These are phyloP conservation scores for Taenioides sp. DNA, from an alignment of 2,797 vertebrate species.

Conservation along the genomic window DNA sequence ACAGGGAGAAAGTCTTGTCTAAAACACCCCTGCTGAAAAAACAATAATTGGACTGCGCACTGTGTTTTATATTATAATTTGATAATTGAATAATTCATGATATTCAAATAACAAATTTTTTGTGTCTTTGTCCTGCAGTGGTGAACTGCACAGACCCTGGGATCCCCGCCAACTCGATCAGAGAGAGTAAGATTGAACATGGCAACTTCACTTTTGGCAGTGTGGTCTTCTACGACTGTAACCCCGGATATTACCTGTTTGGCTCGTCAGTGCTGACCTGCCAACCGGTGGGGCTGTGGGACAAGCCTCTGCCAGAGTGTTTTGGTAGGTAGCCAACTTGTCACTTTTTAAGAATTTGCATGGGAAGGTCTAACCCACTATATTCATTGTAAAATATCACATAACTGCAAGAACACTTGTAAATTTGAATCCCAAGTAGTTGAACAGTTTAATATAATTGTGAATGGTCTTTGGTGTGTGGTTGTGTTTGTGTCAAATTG, in stretches of 20 bases:
- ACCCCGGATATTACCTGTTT: constrained; percentile 94
- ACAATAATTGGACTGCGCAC: constrained; percentile 30
- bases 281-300: constrained; percentile 94
- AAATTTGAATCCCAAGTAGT: background rate
- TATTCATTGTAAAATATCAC: background rate
- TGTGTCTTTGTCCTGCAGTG: constrained; percentile 72
- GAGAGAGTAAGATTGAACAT: constrained; percentile 97
- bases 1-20: constrained; percentile 22
- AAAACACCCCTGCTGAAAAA: constrained; percentile 26
- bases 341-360: background rate
- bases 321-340: constrained; percentile 80
- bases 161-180: constrained; percentile 94
- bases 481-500: constrained; percentile 38
- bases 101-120: constrained; percentile 11
- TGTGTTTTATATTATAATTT: constrained; percentile 20
- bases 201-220: constrained; percentile 97
- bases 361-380: background rate
- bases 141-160: constrained; percentile 98
- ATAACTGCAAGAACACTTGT: background rate
- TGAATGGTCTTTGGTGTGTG: constrained; percentile 32
- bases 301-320: constrained; percentile 95
- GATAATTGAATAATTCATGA: constrained; percentile 31
- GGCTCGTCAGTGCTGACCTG: constrained; percentile 95
- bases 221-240: constrained; percentile 96
- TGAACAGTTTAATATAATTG: constrained; percentile 1